phyloP scores from a whole-genome alignment of 2,113 vertebrate species.

The Silurus glanis region DNA sequence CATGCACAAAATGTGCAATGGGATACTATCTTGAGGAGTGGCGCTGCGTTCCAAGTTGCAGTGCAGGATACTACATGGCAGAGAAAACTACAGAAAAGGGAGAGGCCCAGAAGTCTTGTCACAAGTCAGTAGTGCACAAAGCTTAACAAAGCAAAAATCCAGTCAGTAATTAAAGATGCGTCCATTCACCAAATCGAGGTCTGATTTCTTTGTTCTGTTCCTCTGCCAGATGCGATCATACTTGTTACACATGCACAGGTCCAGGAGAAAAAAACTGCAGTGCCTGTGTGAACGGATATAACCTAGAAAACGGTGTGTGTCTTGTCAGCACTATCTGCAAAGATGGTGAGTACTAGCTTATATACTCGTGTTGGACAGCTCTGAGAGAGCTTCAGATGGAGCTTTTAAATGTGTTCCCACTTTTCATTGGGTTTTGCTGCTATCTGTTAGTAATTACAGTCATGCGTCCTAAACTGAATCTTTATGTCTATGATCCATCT shows the following conservation, averaged over 20 bases:
- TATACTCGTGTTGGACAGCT: neutral
- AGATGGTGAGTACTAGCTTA: slow-evolving; percentile 87
- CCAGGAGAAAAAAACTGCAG: slow-evolving; percentile 93
- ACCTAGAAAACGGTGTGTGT: slow-evolving; percentile 87
- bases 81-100: slow-evolving; percentile 80
- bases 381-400: too few relatives aligned
- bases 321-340: slow-evolving; percentile 94
- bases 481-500: neutral
- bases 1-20: slow-evolving; percentile 87
- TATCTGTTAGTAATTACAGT: neutral
- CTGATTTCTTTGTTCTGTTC: neutral
- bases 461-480: neutral
- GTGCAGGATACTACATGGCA: slow-evolving; percentile 80
- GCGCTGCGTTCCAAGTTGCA: slow-evolving; percentile 86
- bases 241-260: slow-evolving; percentile 87
- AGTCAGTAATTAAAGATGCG: neutral
- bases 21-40: slow-evolving; percentile 91
- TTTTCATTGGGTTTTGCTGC: neutral
- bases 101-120: slow-evolving; percentile 82
- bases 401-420: slow-evolving; percentile 36
- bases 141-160: neutral
- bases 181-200: neutral
- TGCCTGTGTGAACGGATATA: slow-evolving; percentile 87
- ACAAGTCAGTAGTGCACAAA: slow-evolving; percentile 77
- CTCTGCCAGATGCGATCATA: slow-evolving; percentile 83